Base-by-base conservation (phyloP, 2,113 vertebrate species). In the Austrofundulus limnaeus region DNA sequence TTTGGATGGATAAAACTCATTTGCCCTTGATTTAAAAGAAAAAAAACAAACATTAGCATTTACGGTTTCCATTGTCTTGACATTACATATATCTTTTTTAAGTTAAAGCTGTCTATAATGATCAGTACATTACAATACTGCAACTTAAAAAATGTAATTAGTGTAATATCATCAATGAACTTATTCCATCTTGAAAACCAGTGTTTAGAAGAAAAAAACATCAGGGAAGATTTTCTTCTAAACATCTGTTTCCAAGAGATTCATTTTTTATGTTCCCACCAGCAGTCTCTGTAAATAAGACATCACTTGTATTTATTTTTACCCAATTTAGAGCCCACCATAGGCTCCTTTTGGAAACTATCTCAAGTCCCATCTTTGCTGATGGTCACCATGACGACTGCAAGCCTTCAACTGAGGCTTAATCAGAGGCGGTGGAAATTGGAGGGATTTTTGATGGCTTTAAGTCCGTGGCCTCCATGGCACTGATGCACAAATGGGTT, bases 301-400 rank as follows among this genome's bases (percentile, higher is more conserved):
- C 73, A 90, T 84, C 70, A 68, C 43, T 64, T 72, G 66, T 76
- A 76, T 85, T 88, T 82, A 89, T 85, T 90, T 83, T 84, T 69
- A 77, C 70, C 75, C 71, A 83, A 77, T 86, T 80, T 78, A 82
- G 19, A 68, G 54, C 58, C 65, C 83, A 70, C 57, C 19, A 57
- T 70, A 64, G 75, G 57, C 70, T 72, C 70, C 64, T 66, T 39
- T 68, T 67, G 28, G 60, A 74, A 81, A 75, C 76, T 11, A 70
- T 79, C 82, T 75, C 60, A 68, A 82, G 72, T 84, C 78, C 62
- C 76, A 70, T 87, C 75, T 74, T 68, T 50, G 68, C 77, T 63
- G 63, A 74, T 39, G 59, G 80, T 91, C 81, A 64, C 87, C 86
- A 91, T 90, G 83, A 80, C 37, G 70, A 92, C 84, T 4, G 53